These are phyloP conservation scores for Eupithecia pulchellata DNA, from an alignment of 2,888 invertebrate species.

Conservation along the genomic window DNA sequence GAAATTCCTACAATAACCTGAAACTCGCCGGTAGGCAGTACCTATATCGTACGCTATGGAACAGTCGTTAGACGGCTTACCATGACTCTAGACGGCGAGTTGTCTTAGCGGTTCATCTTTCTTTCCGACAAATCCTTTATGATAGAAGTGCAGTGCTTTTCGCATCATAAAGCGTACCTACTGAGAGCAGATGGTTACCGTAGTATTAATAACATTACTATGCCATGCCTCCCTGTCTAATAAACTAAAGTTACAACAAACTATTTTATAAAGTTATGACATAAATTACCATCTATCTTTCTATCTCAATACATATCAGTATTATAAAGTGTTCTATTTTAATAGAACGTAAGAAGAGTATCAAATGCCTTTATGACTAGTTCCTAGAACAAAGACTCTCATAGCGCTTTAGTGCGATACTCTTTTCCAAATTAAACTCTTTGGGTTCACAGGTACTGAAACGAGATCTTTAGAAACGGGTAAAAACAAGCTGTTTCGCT, in stretches of 20 bases:
- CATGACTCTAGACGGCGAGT: neutral
- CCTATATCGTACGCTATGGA: neutral
- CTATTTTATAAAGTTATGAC: no score
- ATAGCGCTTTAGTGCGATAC: neutral
- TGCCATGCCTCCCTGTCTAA: no score
- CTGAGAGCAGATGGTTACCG: neutral
- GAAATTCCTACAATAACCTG: slow-evolving; percentile 18
- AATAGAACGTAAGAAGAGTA: neutral
- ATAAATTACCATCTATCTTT: no score
- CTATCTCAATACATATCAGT: neutral
- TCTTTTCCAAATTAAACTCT: neutral
- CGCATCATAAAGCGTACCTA: neutral
- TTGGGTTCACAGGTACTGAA: neutral
- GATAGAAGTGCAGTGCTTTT: no score
- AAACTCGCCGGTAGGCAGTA: neutral
- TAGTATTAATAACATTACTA: no score
- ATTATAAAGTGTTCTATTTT: neutral
- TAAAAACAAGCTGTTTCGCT: neutral
- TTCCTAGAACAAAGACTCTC: neutral
- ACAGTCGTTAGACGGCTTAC: neutral
- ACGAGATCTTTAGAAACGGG: neutral
- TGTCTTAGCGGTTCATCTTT: neutral
- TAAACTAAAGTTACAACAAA: no score
- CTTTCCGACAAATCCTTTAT: neutral
- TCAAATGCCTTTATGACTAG: neutral